phyloP scores from a whole-genome alignment of 2,113 vertebrate species.

The Mungos mungo region DNA sequence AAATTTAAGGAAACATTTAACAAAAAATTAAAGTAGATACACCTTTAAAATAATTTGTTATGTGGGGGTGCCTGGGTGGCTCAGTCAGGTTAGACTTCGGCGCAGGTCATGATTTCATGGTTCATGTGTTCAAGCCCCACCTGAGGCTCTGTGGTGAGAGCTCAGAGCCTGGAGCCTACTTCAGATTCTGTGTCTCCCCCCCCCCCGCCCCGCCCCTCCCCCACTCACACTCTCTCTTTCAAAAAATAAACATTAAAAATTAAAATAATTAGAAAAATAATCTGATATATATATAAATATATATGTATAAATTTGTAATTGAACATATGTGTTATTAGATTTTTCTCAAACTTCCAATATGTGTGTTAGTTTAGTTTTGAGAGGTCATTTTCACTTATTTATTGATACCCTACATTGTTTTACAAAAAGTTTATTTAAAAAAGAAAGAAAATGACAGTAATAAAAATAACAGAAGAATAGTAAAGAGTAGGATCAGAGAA shows the following conservation, averaged over 20 bases:
- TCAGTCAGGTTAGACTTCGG: too few relatives aligned
- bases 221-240: too few relatives aligned
- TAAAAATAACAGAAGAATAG: neutral
- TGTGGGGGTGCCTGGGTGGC: too few relatives aligned
- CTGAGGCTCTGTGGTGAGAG: too few relatives aligned
- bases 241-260: too few relatives aligned
- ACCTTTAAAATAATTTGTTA: neutral
- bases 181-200: too few relatives aligned
- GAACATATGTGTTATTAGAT: neutral
- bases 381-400: neutral
- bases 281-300: neutral
- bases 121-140: too few relatives aligned
- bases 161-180: too few relatives aligned
- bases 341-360: slow-evolving; percentile 6
- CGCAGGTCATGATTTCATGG: too few relatives aligned
- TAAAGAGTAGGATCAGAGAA: neutral
- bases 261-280: too few relatives aligned
- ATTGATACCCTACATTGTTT: neutral
- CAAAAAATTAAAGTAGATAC: neutral
- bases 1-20: neutral
- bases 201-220: too few relatives aligned
- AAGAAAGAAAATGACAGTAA: neutral
- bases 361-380: neutral
- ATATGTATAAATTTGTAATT: neutral
- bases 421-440: neutral